Evolutionary conservation across 1,140 invertebrate species (phyloP), one percentile per base, ranked within the genome.

Genomic region (Temnothorax curvispinosus): DNA sequence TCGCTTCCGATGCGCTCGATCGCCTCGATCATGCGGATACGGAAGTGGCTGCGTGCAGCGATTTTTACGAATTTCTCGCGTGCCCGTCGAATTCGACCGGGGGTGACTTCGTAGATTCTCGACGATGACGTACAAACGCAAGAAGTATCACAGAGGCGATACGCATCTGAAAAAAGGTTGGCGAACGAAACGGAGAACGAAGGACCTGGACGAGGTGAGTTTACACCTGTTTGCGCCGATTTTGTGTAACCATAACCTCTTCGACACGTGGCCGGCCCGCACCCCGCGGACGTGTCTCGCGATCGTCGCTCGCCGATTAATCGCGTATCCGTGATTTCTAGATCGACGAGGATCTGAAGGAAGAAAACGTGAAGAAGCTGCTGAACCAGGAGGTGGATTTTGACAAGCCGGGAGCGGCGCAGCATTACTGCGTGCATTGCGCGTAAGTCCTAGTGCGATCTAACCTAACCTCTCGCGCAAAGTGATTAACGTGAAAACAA

Each of bases 341-440:
- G 96, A 98, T 99, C 88, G 96, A 98, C 90, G 96, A 97, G 67
- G 98, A 98, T 94, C 94, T 98, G 91, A 96, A 97, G 89, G 96
- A 96, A 52, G 94, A 96, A 90, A 98, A 98, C 92, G 96, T 97
- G 41, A 96, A 97, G 6, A 97, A 97, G 89, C 94, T 99, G 54
- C 93, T 99, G 35, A 97, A 98, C 93, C 98, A 99, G 95, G 96
- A 97, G 84, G 95, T 98, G 2, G 98, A 99, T 94, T 96, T 98
- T 44, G 99, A 99, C 90, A 97, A 98, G 93, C 98, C 98, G 38
- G 99, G 99, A 27, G 96, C 97, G 87, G 99, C 97, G 2, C 98
- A 99, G 94, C 97, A 97, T 96, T 99, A 99, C 92, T 99, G 99
- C 92, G 92, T 99, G 8, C 98, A 99, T 94, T 99, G 99, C 96